Base-by-base conservation (phyloP, 2,888 invertebrate genomes). In the Sphaerophoria taeniata region DNA sequence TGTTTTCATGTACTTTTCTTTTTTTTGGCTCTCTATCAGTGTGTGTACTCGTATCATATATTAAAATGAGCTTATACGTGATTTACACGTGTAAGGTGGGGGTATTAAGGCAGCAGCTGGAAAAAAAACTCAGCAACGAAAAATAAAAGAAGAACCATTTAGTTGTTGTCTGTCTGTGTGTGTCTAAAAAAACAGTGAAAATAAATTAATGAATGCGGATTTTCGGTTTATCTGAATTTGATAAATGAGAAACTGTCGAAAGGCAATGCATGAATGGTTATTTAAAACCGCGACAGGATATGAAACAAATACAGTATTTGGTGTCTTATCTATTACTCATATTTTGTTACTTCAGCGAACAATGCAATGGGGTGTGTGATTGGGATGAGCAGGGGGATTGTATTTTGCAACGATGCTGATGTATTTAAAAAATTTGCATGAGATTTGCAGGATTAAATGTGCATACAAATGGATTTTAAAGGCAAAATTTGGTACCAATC, bases 21-120 rank as follows among this genome's bases (percentile, higher is more conserved):
- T 55, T 70, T 31, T 53, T 55, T 24, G 45, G 34, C 61, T 65
- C 56, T 61, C 51, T 80, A 75, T 67, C 43, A 63, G 84, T 76
- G 81, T 81, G 76, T 85, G 72, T 71, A 79, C 67, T 82, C 77
- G 77, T 73, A 82, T 76, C 71, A 76, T 85, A 85, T 81, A 85
- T 81, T 85, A 53, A 80, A 85, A 81, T 76, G 84, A 81, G 81
- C 76, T 85, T 85, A 85, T 81, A 80, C 76, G 75, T 85, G 84
- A 85, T 85, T 85, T 85, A 85, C 84, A 85, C 84, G 84, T 85
- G 84, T 85, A 81, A 76, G 70, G 72, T 85, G 67, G 80, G 76
- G 83, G 71, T 53, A 34, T 53, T 63, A 55, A 31, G 72, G 58
- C 70, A 81, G 84, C 84, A 85, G 84, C 80, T 81, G 84, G 71